Evolutionary conservation across 2,797 vertebrate species (phyloP), one percentile per base, ranked within the genome.

Genomic region (Anguilla marmorata): DNA sequence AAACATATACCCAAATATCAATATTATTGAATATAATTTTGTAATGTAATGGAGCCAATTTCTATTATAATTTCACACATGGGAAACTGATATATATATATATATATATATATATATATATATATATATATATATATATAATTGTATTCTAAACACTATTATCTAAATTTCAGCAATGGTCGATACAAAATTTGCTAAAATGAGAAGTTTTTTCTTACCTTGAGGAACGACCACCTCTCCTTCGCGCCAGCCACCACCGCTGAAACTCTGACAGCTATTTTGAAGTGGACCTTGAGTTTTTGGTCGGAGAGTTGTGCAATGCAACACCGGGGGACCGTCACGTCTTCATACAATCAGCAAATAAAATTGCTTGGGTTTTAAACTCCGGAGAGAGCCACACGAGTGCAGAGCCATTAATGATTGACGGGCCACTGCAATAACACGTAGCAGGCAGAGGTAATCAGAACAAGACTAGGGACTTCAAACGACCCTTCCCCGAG

Each of bases 281-380:
- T 45, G 63, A 60, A 87, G 90, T 95, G 94, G 90, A 96, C 96
- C 95, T 96, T 96, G 94, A 94, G 93, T 90, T 94, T 92, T 91
- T 83, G 86, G 54, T 86, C 87, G 88, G 60, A 85, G 54, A 54
- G 24, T 90, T 90, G 45, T n/a, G 72, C 94, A 94, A 92, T 85
- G 80, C 86, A 93, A 91, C 91, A 92, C 92, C 91, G 88, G 66
- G 45, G 0, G 21, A 24, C 74, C 66, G 91, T 94, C 92, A 95
- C 90, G 90, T 93, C 92, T 91, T 85, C 33, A 56, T 30, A 33
- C 52, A 60, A 88, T 91, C 91, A 92, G 92, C 91, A 87, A 86
- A 90, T 14, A 8, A 24, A 27, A 74, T 69, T 58, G 89, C 69
- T 30, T 41, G 87, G 84, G 85, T 84, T 58, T 85, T 83, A 72